Percentiles rank a stretch among this genome's conserved stretches.
phyloP scores from a whole-genome alignment of 2,113 vertebrate species.

The Myiozetetes cayanensis region DNA sequence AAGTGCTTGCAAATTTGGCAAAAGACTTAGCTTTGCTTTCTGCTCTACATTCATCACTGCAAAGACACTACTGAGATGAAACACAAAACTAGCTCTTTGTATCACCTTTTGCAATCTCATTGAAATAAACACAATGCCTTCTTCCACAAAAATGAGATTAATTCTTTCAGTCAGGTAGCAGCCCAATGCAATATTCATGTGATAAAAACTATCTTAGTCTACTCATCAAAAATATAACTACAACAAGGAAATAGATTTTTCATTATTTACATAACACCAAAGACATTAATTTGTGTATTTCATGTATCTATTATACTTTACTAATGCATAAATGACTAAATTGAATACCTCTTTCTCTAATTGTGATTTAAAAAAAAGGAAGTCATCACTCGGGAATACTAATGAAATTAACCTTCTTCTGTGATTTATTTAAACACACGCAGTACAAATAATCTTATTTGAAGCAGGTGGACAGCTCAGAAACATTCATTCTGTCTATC shows the following conservation, averaged over 20 bases:
- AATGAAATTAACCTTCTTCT: background rate
- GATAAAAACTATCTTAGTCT: background rate
- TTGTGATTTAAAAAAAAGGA: background rate
- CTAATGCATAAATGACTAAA: slow-evolving; percentile 10
- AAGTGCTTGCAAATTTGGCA: background rate
- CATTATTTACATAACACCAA: background rate
- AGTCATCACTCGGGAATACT: background rate
- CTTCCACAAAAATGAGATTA: background rate
- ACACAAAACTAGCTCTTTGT: background rate
- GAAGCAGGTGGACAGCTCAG: background rate
- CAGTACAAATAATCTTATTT: background rate
- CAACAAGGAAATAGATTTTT: background rate
- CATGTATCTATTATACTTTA: background rate
- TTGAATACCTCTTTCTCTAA: background rate
- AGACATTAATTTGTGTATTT: background rate
- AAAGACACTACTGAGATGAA: background rate
- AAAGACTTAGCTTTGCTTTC: background rate
- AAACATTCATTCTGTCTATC: background rate
- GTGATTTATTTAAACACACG: background rate
- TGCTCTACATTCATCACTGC: background rate
- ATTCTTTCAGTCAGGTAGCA: background rate
- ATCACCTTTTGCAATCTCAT: background rate
- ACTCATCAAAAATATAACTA: background rate
- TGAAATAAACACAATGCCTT: background rate
- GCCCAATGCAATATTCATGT: background rate